Conservation (phyloP, 2,113 vertebrate genomes). For the Laticauda laticaudata region DNA sequence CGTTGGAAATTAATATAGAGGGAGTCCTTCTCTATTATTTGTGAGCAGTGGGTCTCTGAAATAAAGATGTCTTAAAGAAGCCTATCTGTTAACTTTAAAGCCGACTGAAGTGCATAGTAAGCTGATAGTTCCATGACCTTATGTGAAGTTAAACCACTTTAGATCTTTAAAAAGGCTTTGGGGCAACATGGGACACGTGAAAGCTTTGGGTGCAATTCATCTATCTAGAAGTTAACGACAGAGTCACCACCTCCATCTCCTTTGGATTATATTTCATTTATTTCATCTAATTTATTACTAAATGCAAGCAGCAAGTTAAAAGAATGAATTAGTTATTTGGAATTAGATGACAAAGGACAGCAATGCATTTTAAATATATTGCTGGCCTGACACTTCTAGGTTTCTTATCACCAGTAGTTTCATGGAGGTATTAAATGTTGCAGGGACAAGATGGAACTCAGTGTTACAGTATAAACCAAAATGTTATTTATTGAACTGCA, state of each 20-base stretch:
- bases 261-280: neutral
- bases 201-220: neutral
- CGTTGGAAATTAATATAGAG: neutral
- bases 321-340: neutral
- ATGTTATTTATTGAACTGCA: neutral
- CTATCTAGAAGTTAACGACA: neutral
- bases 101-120: neutral
- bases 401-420: neutral
- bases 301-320: neutral
- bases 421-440: neutral
- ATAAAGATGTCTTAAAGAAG: neutral
- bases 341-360: neutral
- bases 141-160: neutral
- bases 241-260: neutral
- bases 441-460: neutral
- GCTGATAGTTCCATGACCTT: neutral
- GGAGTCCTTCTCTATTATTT: neutral
- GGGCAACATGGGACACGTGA: neutral
- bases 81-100: neutral
- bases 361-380: neutral
- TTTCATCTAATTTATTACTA: neutral
- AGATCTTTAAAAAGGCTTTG: neutral
- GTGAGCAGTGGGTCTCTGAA: neutral
- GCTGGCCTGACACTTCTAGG: neutral
- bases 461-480: neutral